Conservation (phyloP, 1,140 invertebrate genomes). For the Magallana ariakensis region DNA sequence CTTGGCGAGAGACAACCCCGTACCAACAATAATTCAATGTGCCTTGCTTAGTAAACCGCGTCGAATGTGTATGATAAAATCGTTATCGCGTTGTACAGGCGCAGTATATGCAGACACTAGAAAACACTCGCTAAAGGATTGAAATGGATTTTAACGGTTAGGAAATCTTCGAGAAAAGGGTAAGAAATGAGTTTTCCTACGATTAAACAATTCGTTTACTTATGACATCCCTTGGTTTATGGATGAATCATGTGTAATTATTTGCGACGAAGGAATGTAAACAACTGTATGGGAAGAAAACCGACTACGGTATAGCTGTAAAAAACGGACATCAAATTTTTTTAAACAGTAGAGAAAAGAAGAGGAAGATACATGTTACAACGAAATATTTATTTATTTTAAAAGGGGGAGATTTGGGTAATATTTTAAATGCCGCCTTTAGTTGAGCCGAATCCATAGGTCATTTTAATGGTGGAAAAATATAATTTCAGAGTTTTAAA, state of each 20-base stretch:
- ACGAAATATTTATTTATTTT: neutral
- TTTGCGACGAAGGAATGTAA: slow-evolving; percentile 20
- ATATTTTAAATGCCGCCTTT: too few species aligned
- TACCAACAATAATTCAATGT: slow-evolving; percentile 64
- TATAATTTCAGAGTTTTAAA: too few species aligned
- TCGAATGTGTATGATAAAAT: slow-evolving; percentile 60
- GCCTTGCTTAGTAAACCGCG: slow-evolving; percentile 61
- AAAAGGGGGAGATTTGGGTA: neutral
- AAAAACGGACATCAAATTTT: neutral
- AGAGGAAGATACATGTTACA: neutral
- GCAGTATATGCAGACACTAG: slow-evolving; percentile 38
- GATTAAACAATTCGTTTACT: neutral
- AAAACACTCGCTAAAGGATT: slow-evolving; percentile 7
- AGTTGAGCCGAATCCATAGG: too few species aligned
- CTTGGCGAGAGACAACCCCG: slow-evolving; percentile 57
- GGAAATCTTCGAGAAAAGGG: neutral
- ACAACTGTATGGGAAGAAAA: neutral
- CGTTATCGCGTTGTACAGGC: slow-evolving; percentile 52
- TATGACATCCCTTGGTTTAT: neutral
- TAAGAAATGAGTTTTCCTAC: neutral
- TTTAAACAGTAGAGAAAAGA: neutral
- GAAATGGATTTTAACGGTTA: slow-evolving; percentile 3
- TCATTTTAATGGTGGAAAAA: too few species aligned
- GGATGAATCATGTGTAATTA: slow-evolving; percentile 11
- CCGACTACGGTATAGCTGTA: neutral